Evolutionary conservation across 1,140 invertebrate genomes (phyloP).

Genomic region (Drosophila lowei): DNA sequence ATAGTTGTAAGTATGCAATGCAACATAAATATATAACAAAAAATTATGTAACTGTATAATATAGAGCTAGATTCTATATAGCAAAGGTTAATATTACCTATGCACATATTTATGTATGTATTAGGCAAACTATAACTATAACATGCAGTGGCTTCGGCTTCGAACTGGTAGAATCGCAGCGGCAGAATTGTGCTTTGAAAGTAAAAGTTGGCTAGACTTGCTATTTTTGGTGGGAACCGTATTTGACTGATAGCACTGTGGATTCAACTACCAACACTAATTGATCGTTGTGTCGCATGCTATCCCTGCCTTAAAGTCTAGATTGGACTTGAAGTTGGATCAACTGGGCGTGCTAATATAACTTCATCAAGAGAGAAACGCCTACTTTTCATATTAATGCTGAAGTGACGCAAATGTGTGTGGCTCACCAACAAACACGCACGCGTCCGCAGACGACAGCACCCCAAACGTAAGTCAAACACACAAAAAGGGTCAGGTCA

Average conservation of each 20-base stretch:
- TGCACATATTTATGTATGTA: too few species aligned
- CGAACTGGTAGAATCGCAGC: too few species aligned
- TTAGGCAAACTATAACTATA: too few species aligned
- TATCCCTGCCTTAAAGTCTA: not conserved
- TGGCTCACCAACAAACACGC: conserved; percentile 69
- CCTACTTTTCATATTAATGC: conserved; percentile 55
- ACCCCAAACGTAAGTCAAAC: conserved; percentile 41
- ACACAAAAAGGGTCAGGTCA: conserved; percentile 30
- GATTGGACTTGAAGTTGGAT: conserved; percentile 8
- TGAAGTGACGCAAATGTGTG: conserved; percentile 64
- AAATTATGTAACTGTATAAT: too few species aligned
- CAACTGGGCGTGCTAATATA: conserved; percentile 54
- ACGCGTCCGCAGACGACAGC: conserved; percentile 58
- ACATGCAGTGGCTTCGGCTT: too few species aligned
- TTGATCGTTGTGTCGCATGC: not conserved
- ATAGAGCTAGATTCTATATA: too few species aligned
- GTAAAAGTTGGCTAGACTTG: not conserved
- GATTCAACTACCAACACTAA: too few species aligned
- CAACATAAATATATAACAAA: too few species aligned
- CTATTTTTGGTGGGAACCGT: not conserved
- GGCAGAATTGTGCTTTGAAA: too few species aligned
- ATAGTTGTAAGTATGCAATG: too few species aligned
- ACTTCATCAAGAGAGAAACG: conserved; percentile 64
- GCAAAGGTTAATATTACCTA: too few species aligned
- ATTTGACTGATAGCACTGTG: not conserved